phyloP scores from a whole-genome alignment of 2,888 invertebrate genomes.

The Xylota segnis region DNA sequence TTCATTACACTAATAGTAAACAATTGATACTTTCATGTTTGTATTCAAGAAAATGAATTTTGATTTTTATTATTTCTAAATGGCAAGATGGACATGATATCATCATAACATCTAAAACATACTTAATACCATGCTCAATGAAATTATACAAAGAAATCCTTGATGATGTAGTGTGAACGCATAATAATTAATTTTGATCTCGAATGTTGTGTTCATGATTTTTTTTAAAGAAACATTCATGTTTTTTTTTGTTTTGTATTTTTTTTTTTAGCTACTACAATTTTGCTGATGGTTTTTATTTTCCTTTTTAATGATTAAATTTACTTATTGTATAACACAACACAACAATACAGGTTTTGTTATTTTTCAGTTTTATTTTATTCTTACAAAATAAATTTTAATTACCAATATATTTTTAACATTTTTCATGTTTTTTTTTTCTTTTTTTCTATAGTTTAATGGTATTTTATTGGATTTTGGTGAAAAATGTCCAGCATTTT shows the following conservation, averaged over 20 bases:
- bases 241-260: conserved; percentile 13
- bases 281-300: conserved; percentile 77
- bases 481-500: conserved; percentile 84
- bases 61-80: conserved; percentile 61
- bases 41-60: conserved; percentile 66
- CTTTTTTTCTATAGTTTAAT: conserved; percentile 57
- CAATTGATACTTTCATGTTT: conserved; percentile 64
- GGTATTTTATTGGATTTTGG: conserved; percentile 69
- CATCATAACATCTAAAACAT: conserved; percentile 66
- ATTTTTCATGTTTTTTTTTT: conserved; percentile 58
- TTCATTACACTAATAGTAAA: conserved; percentile 74
- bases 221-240: conserved; percentile 54
- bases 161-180: conserved; percentile 54
- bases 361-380: conserved; percentile 73
- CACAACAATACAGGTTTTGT: conserved; percentile 77
- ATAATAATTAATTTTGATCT: conserved; percentile 35
- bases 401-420: conserved; percentile 64
- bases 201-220: conserved; percentile 50
- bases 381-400: conserved; percentile 70
- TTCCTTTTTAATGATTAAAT: conserved; percentile 74
- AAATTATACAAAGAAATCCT: conserved; percentile 52
- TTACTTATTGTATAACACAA: conserved; percentile 76
- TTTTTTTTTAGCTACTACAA: conserved; percentile 62
- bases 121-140: conserved; percentile 54
- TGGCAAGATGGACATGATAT: conserved; percentile 75